Conservation (phyloP, 2,888 invertebrate species). For the Steinernema scapterisci region DNA sequence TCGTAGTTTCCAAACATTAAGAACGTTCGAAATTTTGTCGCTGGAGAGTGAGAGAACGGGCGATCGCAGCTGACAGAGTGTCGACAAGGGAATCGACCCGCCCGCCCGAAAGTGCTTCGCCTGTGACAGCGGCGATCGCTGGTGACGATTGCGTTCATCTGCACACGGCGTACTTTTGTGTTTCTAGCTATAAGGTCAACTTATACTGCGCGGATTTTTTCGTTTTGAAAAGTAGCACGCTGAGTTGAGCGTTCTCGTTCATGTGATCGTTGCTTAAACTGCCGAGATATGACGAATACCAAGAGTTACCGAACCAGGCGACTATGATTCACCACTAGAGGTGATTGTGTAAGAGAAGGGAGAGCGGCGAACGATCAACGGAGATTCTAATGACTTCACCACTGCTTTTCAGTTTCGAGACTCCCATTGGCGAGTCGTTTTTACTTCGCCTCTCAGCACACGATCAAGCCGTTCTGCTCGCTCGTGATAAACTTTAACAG, state of each 20-base stretch:
- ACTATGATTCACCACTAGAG: neutral
- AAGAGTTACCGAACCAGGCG: neutral
- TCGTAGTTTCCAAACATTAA: neutral
- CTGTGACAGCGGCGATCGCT: conserved; percentile 25
- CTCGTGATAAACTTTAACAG: too few species aligned
- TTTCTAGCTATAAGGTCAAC: neutral
- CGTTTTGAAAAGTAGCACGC: too few species aligned
- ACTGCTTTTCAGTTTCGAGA: too few species aligned
- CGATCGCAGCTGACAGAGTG: conserved; percentile 26
- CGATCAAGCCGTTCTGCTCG: too few species aligned
- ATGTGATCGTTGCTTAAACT: neutral
- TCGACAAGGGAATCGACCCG: conserved; percentile 6
- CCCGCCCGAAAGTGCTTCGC: neutral
- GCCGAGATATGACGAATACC: neutral
- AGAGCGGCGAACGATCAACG: neutral
- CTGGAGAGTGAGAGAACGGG: conserved; percentile 3
- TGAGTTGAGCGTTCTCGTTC: neutral
- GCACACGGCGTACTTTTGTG: neutral
- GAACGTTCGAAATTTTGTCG: neutral
- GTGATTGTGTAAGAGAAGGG: neutral
- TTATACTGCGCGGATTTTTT: too few species aligned
- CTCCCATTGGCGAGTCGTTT: too few species aligned
- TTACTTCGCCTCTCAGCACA: too few species aligned
- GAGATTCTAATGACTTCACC: neutral
- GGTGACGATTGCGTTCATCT: neutral